phyloP scores from a whole-genome alignment of 2,888 invertebrate genomes.

The Melieria picta region DNA sequence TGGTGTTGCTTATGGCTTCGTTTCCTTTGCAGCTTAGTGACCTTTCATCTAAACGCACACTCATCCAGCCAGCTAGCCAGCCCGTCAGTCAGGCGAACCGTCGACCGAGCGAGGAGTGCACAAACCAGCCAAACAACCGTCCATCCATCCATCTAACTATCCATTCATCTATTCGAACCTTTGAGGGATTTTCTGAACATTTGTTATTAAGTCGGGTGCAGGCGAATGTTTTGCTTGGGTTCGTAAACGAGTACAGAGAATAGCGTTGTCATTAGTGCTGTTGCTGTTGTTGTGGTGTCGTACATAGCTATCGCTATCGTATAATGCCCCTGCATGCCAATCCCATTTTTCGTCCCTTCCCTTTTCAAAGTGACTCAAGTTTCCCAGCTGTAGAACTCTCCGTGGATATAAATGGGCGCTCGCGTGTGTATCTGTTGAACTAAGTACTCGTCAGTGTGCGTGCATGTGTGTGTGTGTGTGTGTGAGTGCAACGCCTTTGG shows the following conservation, averaged over 20 bases:
- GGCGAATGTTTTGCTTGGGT: not conserved
- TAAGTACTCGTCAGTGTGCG: not conserved
- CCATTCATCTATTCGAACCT: conserved; percentile 14
- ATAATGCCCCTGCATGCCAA: too few relatives aligned
- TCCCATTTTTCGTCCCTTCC: too few relatives aligned
- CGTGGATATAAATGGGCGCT: not conserved
- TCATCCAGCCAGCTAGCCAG: not conserved
- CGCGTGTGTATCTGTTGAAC: conserved; percentile 29
- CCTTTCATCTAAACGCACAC: conserved; percentile 11
- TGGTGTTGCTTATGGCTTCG: not conserved
- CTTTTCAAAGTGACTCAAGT: too few relatives aligned
- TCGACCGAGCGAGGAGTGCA: too few relatives aligned
- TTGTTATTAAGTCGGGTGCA: conserved; percentile 20
- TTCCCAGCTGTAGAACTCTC: too few relatives aligned
- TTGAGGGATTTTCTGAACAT: conserved; percentile 35
- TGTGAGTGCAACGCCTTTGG: not conserved
- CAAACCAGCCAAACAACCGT: too few relatives aligned
- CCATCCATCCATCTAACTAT: too few relatives aligned
- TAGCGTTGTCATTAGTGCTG: too few relatives aligned
- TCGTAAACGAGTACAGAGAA: too few relatives aligned
- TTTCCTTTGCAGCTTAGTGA: conserved; percentile 5
- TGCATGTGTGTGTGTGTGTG: not conserved
- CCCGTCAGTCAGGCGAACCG: too few relatives aligned
- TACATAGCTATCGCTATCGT: too few relatives aligned
- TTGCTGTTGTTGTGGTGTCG: too few relatives aligned